Evolutionary conservation across 2,888 invertebrate genomes (phyloP), one percentile per base, ranked within the genome.

Genomic region (Cyclophora albipunctata): DNA sequence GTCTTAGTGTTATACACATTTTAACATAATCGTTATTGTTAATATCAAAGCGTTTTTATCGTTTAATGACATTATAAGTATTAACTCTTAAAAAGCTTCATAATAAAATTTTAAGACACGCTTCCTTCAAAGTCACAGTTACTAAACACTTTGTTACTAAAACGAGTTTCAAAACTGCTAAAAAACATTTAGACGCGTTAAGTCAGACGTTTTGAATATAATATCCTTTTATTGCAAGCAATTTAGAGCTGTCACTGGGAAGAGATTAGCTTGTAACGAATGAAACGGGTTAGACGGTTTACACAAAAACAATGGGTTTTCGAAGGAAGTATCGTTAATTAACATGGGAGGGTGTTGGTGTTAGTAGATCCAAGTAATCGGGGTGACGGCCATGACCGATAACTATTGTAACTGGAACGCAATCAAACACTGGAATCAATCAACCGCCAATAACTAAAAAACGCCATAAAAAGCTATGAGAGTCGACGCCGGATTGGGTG

Each of bases 291-390:
- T 63, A 58, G 64, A 58, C 57, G 37, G 37, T 37, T 37, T 37
- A 37, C 5, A 37, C 5, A 53, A 52, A 58, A 60, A 58, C 59
- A 61, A 55, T 57, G 56, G 57, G 57, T 69, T 69, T 67, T 66
- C 62, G 47, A 55, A 65, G 64, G 70, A 69, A 64, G 62, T 58
- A 62, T 66, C 57, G 60, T 64, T 69, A 71, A 73, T 71, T 73
- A 69, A 71, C 67, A 73, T 71, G 71, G 73, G 66, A 71, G 59
- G 66, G 63, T 55, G 48, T 45, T 34, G 51, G 46, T 40, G 35
- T 42, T 5, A 37, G 37, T 37, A 5, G 37, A 5, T 37, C 37
- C 37, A 37, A 4, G 37, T 37, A 4, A 37, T 37, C 37, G 5
- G 5, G 5, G 4, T 37, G 37, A 37, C 37, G 37, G 2, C 37